Percentiles rank a stretch among this genome's conserved stretches.
phyloP scores from a whole-genome alignment of 1,140 invertebrate genomes.

The Drosophila seguyi region DNA sequence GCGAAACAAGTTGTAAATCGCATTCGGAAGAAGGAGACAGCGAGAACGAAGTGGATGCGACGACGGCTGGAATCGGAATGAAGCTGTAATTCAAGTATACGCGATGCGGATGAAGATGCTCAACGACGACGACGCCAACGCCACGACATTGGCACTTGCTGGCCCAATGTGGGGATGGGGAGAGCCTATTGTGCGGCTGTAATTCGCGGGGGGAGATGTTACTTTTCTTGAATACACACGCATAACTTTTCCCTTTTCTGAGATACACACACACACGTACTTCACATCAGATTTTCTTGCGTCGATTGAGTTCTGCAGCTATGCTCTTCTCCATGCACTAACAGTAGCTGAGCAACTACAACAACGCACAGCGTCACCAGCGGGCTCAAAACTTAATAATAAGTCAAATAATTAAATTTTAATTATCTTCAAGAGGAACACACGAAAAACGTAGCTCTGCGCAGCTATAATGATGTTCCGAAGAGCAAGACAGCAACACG shows the following conservation, averaged over 20 bases:
- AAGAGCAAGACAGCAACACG: conserved; percentile 45
- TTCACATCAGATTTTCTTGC: conserved; percentile 65
- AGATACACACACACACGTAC: conserved; percentile 64
- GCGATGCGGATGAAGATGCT: conserved; percentile 79
- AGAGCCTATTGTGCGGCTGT: conserved; percentile 22
- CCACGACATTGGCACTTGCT: conserved; percentile 59
- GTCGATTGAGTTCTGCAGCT: conserved; percentile 56
- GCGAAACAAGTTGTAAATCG: conserved; percentile 54
- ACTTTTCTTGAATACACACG: conserved; percentile 81
- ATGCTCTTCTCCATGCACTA: conserved; percentile 38
- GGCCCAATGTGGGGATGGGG: conserved; percentile 1
- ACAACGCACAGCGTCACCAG: conserved; percentile 29
- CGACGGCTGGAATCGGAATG: conserved; percentile 67
- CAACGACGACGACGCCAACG: conserved; percentile 38
- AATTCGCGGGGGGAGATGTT: conserved; percentile 52
- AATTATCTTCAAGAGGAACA: conserved; percentile 76
- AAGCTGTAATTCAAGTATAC: conserved; percentile 81
- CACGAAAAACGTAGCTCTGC: conserved; percentile 75
- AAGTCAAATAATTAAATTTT: conserved; percentile 82
- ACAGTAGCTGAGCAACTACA: conserved; percentile 17
- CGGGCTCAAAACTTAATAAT: conserved; percentile 75
- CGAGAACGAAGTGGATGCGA: conserved; percentile 54
- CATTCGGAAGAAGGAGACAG: conserved; percentile 15
- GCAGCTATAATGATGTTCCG: conserved; percentile 68
- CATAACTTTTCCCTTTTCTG: conserved; percentile 64